A percentile compares a stretch with the other conserved stretches of the same genome.
Conservation (phyloP, 2,888 invertebrate species). For the Agrotis exclamationis region DNA sequence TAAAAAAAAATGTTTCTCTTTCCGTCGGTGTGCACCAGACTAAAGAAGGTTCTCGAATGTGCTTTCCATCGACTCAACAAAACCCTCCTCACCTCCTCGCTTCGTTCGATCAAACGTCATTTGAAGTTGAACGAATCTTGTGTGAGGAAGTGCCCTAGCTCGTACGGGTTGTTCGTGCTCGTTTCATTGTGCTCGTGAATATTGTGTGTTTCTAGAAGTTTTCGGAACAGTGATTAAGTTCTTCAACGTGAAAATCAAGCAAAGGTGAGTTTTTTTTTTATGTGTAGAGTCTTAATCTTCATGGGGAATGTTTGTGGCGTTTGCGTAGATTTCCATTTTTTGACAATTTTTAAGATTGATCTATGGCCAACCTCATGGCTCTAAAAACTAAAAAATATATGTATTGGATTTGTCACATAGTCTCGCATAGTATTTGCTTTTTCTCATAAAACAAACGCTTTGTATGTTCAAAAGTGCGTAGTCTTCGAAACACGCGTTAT, state of each 20-base stretch:
- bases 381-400: too few species aligned
- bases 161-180: conserved; percentile 55
- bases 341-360: not conserved
- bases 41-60: conserved; percentile 74
- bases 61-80: conserved; percentile 47
- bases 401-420: not conserved
- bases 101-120: conserved; percentile 65
- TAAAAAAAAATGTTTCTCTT: not conserved
- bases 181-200: conserved; percentile 60
- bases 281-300: not conserved
- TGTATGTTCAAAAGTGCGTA: conserved; percentile 14
- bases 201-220: conserved; percentile 70
- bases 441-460: not conserved
- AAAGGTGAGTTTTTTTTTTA: conserved; percentile 41
- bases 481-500: conserved; percentile 38
- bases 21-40: conserved; percentile 27
- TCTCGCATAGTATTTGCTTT: not conserved
- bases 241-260: conserved; percentile 17
- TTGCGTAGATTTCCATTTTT: conserved; percentile 40
- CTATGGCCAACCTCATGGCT: not conserved
- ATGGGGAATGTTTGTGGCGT: conserved; percentile 22
- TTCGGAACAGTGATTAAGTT: conserved; percentile 43
- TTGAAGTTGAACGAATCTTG: conserved; percentile 56
- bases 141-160: conserved; percentile 39
- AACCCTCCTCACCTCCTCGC: conserved; percentile 32